Percentiles rank a stretch among this genome's conserved stretches.
Evolutionary conservation across 2,888 invertebrate species (phyloP).

Genomic region (Trichopria drosophilae): DNA sequence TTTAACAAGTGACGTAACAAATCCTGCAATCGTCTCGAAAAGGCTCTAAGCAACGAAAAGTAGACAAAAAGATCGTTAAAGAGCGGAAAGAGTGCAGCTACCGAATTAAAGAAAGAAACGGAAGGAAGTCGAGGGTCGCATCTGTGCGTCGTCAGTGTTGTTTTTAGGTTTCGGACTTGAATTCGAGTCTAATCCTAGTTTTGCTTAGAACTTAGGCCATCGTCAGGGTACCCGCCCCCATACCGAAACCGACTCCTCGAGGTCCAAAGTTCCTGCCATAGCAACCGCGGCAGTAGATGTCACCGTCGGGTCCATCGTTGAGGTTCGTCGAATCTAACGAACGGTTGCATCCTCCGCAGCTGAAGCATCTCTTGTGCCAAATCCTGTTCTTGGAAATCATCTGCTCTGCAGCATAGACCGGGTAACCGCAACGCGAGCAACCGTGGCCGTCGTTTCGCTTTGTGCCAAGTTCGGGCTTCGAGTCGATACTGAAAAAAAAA

Average conservation of each 20-base stretch:
- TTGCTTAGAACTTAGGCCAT: slow-evolving; percentile 84
- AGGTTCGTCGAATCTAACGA: slow-evolving; percentile 88
- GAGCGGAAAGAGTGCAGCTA: too few relatives aligned
- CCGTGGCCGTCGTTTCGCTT: slow-evolving; percentile 78
- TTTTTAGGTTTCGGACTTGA: too few relatives aligned
- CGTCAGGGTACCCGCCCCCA: slow-evolving; percentile 87
- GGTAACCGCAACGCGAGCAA: slow-evolving; percentile 85
- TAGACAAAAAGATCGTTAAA: too few relatives aligned
- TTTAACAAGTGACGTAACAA: too few relatives aligned
- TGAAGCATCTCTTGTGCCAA: slow-evolving; percentile 94
- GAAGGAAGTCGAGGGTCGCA: too few relatives aligned
- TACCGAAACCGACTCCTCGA: slow-evolving; percentile 86
- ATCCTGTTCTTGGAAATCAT: slow-evolving; percentile 91
- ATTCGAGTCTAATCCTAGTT: too few relatives aligned
- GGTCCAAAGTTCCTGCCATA: slow-evolving; percentile 86
- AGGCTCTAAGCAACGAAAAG: too few relatives aligned
- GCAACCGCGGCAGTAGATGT: slow-evolving; percentile 91
- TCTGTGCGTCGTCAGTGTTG: too few relatives aligned
- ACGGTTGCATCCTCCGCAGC: slow-evolving; percentile 84
- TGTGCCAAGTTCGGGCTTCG: slow-evolving; percentile 72
- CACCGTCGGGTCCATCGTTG: slow-evolving; percentile 89
- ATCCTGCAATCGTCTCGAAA: too few relatives aligned
- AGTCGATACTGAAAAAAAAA: slow-evolving; percentile 65
- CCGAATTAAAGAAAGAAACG: too few relatives aligned
- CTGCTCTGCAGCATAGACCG: slow-evolving; percentile 94